These are phyloP conservation scores for Antheraea mylitta DNA, from an alignment of 1,140 invertebrate genomes.

Conservation along the genomic window DNA sequence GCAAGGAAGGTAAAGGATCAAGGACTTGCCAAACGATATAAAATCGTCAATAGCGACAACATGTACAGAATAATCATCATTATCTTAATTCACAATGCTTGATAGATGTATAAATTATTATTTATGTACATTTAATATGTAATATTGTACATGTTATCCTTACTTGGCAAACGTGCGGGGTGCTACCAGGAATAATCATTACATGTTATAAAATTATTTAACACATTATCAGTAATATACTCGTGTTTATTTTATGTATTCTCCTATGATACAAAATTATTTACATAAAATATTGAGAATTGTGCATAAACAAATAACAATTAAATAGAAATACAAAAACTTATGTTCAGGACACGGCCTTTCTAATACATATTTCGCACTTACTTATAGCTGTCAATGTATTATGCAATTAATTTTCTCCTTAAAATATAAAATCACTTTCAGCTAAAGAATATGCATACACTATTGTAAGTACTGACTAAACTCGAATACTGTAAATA, in stretches of 20 bases:
- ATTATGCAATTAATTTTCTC: constrained; percentile 72
- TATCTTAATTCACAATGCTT: neutral
- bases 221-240: constrained; percentile 79
- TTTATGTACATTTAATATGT: constrained; percentile 16
- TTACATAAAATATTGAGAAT: constrained; percentile 80
- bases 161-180: constrained; percentile 77
- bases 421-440: constrained; percentile 77
- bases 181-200: constrained; percentile 79
- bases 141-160: constrained; percentile 74
- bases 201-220: constrained; percentile 78
- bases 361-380: constrained; percentile 67
- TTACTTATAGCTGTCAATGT: constrained; percentile 71
- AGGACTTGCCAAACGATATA: constrained; percentile 53
- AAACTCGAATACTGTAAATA: constrained; percentile 78
- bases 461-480: constrained; percentile 75
- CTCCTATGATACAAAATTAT: constrained; percentile 80
- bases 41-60: constrained; percentile 63
- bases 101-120: constrained; percentile 4
- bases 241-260: constrained; percentile 79
- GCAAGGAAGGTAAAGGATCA: constrained; percentile 36
- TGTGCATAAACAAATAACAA: constrained; percentile 81
- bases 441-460: constrained; percentile 74
- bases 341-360: constrained; percentile 69
- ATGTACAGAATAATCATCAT: constrained; percentile 51
- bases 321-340: constrained; percentile 77